Percentiles rank a stretch among this genome's conserved stretches.
Conservation (phyloP, 2,113 vertebrate species). For the Vireo altiloquus region DNA sequence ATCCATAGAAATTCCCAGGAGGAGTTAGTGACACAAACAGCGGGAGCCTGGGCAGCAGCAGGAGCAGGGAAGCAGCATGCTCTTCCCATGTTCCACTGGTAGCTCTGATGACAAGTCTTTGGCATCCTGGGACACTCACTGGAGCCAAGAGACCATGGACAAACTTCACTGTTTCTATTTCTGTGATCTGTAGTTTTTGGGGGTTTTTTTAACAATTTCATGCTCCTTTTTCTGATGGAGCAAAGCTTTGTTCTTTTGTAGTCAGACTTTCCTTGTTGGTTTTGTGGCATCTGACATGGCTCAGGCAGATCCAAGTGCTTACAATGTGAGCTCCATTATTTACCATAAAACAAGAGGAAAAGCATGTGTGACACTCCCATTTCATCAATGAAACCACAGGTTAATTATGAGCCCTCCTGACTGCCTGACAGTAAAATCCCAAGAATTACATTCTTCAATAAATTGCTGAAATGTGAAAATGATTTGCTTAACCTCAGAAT, state of each 20-base stretch:
- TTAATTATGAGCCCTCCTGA: background rate
- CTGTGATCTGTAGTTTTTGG: background rate
- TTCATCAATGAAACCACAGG: background rate
- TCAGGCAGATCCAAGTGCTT: background rate
- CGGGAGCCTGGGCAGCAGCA: background rate
- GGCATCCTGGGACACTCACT: background rate
- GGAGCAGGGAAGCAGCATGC: background rate
- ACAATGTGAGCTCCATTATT: background rate
- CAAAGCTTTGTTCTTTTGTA: background rate
- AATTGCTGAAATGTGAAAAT: background rate
- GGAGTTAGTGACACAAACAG: constrained; percentile 10
- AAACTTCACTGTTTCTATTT: constrained; percentile 12
- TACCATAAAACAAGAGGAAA: background rate
- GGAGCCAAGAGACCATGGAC: constrained; percentile 24
- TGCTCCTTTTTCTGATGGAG: background rate
- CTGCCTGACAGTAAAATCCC: background rate
- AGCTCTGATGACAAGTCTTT: constrained; percentile 42
- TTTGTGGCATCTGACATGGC: background rate
- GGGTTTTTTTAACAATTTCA: background rate
- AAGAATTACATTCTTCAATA: background rate
- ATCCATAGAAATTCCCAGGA: background rate
- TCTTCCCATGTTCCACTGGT: constrained; percentile 17
- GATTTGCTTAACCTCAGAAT: background rate
- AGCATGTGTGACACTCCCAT: background rate
- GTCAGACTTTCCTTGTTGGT: background rate